Evolutionary conservation across 64 coral and sea anemone genomes (phyloP).

Genomic region (Pocillopora damicornis): DNA sequence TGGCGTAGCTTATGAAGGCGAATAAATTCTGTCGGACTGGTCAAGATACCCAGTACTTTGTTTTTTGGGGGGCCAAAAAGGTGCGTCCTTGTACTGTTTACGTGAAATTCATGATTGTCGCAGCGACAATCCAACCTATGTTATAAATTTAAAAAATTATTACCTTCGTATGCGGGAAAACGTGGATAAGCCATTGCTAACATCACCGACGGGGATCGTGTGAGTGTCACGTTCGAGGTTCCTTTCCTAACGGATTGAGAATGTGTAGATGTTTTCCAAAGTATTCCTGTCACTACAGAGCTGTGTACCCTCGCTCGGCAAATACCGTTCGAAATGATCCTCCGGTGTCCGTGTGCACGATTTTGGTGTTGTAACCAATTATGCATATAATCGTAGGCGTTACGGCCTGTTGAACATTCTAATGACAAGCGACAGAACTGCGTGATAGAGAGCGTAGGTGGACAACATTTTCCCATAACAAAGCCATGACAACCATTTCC

Average conservation of each 20-base stretch:
- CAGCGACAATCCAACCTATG: not conserved
- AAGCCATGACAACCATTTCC: conserved; percentile 48
- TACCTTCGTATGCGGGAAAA: conserved; percentile 78
- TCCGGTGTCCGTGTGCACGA: not conserved
- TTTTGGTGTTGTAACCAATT: conserved; percentile 45
- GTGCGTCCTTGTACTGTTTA: not conserved
- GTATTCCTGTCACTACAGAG: not conserved
- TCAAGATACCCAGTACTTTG: not conserved
- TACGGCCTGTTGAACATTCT: conserved; percentile 41
- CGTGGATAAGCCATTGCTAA: conserved; percentile 65
- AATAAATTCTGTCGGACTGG: not conserved
- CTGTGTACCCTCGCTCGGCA: conserved; percentile 25
- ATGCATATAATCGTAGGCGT: conserved; percentile 61
- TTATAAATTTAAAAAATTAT: conserved; percentile 15
- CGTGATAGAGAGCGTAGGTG: conserved; percentile 26
- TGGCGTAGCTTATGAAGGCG: not conserved
- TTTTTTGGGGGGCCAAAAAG: not conserved
- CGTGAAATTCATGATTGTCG: not conserved
- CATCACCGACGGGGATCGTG: conserved; percentile 10
- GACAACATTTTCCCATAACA: conserved; percentile 26
- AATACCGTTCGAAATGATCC: conserved; percentile 27
- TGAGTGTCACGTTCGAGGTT: not conserved
- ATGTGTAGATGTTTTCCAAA: not conserved
- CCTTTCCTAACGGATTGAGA: not conserved
- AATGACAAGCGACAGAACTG: conserved; percentile 19